Conservation (phyloP, 2,797 vertebrate genomes). For the Eleutherodactylus coqui region DNA sequence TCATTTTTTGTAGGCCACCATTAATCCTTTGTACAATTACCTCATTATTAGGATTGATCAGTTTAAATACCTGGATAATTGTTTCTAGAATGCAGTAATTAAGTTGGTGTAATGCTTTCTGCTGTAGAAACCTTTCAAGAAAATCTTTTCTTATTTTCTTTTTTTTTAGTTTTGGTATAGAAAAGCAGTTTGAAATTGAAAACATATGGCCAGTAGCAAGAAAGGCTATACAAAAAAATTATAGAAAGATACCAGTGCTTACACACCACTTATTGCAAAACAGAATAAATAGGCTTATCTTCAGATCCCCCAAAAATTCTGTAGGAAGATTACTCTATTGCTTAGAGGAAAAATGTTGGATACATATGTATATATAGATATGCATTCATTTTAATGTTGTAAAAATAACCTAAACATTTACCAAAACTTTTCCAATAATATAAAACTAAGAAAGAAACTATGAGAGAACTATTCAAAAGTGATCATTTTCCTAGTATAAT, state of each 20-base stretch:
- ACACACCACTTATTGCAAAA: not conserved
- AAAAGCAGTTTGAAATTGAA: not conserved
- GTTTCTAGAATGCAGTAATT: slow-evolving; percentile 36
- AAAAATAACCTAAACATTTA: not conserved
- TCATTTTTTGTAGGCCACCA: slow-evolving; percentile 29
- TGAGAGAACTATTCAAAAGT: not conserved
- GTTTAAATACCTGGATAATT: slow-evolving; percentile 20
- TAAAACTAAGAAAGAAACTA: not conserved
- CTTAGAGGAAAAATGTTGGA: not conserved
- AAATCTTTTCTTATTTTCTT: not conserved
- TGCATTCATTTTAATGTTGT: not conserved
- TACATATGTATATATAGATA: not conserved
- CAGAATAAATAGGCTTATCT: not conserved
- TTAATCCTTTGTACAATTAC: slow-evolving; percentile 30
- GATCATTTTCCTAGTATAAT: not conserved
- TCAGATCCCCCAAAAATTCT: not conserved
- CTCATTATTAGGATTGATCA: slow-evolving; percentile 39
- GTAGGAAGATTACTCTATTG: not conserved
- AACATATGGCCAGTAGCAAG: not conserved
- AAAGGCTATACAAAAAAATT: not conserved
- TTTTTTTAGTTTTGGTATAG: not conserved
- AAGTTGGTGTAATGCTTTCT: not conserved
- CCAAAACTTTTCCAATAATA: not conserved
- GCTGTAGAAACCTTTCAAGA: no score
- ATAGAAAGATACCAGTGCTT: not conserved